Conservation (phyloP, 2,888 invertebrate species). For the Amblyjoppa fuscipennis region DNA sequence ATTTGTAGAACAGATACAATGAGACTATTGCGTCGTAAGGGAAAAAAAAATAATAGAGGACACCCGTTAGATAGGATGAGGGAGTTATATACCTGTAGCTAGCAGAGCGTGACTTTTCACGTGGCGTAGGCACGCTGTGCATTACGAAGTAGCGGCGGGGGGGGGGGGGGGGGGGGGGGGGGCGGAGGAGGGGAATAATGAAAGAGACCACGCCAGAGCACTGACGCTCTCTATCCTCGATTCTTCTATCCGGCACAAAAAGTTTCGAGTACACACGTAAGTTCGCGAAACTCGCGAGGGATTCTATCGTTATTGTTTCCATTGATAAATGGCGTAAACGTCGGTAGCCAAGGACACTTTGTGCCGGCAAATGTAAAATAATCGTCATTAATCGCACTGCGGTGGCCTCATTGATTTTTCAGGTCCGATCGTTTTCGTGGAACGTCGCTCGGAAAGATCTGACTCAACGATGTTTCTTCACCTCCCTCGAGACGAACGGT, state of each 20-base stretch:
- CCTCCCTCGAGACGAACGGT: constrained; percentile 51
- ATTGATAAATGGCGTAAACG: background rate
- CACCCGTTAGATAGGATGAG: constrained; percentile 78
- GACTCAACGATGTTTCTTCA: constrained; percentile 35
- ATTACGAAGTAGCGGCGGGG: constrained; percentile 39
- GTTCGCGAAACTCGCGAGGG: background rate
- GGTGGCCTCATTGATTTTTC: background rate
- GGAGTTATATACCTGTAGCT: constrained; percentile 76
- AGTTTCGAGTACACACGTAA: constrained; percentile 29
- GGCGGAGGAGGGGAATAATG: constrained; percentile 47
- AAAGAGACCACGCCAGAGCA: background rate
- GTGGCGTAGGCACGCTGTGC: constrained; percentile 73
- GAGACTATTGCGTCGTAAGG: background rate
- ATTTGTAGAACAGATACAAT: background rate
- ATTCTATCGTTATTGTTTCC: background rate
- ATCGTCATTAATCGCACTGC: background rate
- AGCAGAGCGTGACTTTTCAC: constrained; percentile 82
- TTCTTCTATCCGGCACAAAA: constrained; percentile 8
- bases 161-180: background rate
- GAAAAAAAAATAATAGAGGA: constrained; percentile 25
- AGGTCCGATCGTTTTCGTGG: background rate
- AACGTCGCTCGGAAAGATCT: constrained; percentile 4
- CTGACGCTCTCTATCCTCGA: constrained; percentile 7
- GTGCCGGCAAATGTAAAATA: background rate
- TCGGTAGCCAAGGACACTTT: background rate